Evolutionary conservation across 2,113 vertebrate genomes (phyloP), one percentile per base, ranked within the genome.

Genomic region (Bucco capensis): DNA sequence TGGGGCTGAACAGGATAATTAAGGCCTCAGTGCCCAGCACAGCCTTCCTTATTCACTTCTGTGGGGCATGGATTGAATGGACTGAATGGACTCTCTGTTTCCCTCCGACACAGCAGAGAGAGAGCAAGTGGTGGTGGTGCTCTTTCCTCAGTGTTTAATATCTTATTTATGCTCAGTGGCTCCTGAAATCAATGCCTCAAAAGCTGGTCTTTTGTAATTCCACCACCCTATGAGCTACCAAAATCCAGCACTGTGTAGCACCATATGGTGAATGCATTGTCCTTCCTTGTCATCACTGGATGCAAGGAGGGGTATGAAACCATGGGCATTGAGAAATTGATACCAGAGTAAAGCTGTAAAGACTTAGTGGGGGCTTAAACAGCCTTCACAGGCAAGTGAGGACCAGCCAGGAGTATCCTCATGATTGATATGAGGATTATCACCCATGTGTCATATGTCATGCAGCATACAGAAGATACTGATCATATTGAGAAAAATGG

Each of bases 141-240:
- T 74, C 22, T 42, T 82, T 31, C 3, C 17, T 37, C 25, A 12
- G 49, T 31, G 25, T 80, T 86, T 66, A 77, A 62, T n/a, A 58
- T 16, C 19, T 77, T 54, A n/a, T 33, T 75, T 56, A 37, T 69
- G 44, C 44, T 75, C 44, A 53, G 40, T 19, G 37, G 31, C 23
- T 92, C 40, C 64, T 76, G 74, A 94, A 92, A 92, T 82, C 61
- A 84, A 53, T 46, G 38, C 33, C 33, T 79, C 37, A 75, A 94
- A 89, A 72, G 65, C 53, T 86, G 50, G 22, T 69, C 40, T 89
- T 82, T 78, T 22, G 84, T 84, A 90, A 69, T 42, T 82, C 23
- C 15, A 35, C 4, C 12, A 77, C 11, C 19, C 25, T 92, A 81
- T 46, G 61, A 90, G 69, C 44, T 88, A 51, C 13, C 44, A 81